Base-by-base conservation (phyloP, 2,888 invertebrate species). In the Euplagia quadripunctaria region DNA sequence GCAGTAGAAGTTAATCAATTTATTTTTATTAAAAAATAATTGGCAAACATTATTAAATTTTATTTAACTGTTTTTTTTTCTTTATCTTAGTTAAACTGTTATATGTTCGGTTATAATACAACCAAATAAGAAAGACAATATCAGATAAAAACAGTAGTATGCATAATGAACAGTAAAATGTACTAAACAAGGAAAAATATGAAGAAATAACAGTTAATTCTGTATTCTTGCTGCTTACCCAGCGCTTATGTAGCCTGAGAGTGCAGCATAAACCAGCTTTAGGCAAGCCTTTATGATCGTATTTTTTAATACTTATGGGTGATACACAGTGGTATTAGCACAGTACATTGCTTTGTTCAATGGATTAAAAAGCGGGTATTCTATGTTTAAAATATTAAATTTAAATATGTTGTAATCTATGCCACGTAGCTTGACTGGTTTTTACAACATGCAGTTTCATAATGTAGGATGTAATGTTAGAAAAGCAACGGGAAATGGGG, bases 251-350 rank as follows among this genome's bases (percentile, higher is more conserved):
- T 20, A 16, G 41, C 41, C 63, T 63, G 46, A 31, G 55, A 14
- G 63, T 64, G 64, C 64, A 65, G 58, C n/a, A 49, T 67, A 72
- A 72, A 72, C 49, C 55, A 72, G 68, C 68, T 68, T 72, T 64
- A 64, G 46, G 16, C n/a, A 55, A 41, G 65, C 71, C 52, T 55
- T 64, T 55, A 68, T 31, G 42, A 64, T 68, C 46, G n/a, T 58
- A 68, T 49, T 68, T 64, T 72, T 72, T 68, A 31, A 68, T 68
- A 64, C 46, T 68, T 64, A 46, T 52, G 46, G 31, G n/a, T 66
- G n/a, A 61, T 58, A 46, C 71, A 65, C 71, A 71, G 68, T 55
- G 52, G 68, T 55, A 46, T 64, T 72, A 72, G 43, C 43, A 16
- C 41, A 41, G 46, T 64, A 68, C 72, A 64, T 68, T 31, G 52